Evolutionary conservation across 2,797 vertebrate genomes (phyloP), one percentile per base, ranked within the genome.

Genomic region (Myoxocephalus aenaeus): DNA sequence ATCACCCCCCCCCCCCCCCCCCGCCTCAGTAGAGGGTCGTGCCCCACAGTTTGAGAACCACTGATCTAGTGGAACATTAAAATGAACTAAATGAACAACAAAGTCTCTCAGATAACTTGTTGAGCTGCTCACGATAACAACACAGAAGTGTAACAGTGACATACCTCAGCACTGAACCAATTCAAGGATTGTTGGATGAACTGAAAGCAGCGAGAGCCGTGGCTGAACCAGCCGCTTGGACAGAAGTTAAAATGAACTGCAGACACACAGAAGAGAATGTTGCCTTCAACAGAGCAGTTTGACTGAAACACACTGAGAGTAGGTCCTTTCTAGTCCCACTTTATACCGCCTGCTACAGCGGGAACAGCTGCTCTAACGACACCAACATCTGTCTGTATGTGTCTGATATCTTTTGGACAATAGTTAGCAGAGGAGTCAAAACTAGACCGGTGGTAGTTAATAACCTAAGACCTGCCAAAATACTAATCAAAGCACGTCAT

Each of bases 111-210:
- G 13, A 3, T 34, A 17, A 58, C 0, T 4, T 36, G 12, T 14
- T 62, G 38, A 62, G 34, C 20, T 51, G 34, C 13, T 62, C 32
- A 48, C 17, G 18, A 14, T 14, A 22, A 40, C 3, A 58, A 12
- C 1, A 38, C 17, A 51, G n/a, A 63, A n/a, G 42, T 18, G 34
- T 32, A 20, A 42, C 29, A 58, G 59, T 14, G 7, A 46, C 38
- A 32, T 84, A 84, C 82, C 77, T 80, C 48, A 53, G 82, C 82
- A 11, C 0, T 70, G 65, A 29, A 73, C 82, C 82, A 84, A 54
- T 0, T 7, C 70, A 15, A 44, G 34, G 44, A 0, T 20, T 18
- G 22, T 22, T 5, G 36, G 40, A 12, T 3, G 36, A 54, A 18
- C 5, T 13, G 0, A 34, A 27, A 68, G 51, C 65, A 68, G 65